phyloP scores from a whole-genome alignment of 2,888 invertebrate species.

The Polymixis flavicincta region DNA sequence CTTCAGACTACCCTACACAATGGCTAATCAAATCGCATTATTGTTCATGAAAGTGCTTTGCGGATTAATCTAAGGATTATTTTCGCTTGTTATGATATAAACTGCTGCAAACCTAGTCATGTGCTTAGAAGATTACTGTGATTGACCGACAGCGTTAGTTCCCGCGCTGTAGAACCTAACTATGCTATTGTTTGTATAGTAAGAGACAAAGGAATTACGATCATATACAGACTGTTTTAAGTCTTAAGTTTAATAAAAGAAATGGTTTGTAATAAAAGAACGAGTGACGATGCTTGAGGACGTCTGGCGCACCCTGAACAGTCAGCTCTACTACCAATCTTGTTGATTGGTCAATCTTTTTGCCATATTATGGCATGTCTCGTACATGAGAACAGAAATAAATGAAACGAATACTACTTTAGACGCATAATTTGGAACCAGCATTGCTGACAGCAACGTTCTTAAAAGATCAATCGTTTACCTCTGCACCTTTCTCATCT shows the following conservation, averaged over 20 bases:
- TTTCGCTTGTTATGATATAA: slow-evolving; percentile 36
- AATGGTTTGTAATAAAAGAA: slow-evolving; percentile 38
- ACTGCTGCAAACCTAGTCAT: slow-evolving; percentile 29
- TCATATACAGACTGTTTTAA: background rate
- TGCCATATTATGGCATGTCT: background rate
- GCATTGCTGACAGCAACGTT: too few relatives aligned
- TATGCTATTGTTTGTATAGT: background rate
- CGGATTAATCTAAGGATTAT: slow-evolving; percentile 63
- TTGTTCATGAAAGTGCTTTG: slow-evolving; percentile 70
- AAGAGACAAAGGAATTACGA: slow-evolving; percentile 6
- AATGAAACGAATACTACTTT: background rate
- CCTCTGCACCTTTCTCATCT: background rate
- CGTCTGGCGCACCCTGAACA: slow-evolving; percentile 23
- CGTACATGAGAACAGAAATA: background rate
- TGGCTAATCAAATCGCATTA: slow-evolving; percentile 77
- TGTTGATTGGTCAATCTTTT: slow-evolving; percentile 17
- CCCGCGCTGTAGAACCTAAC: slow-evolving; percentile 10
- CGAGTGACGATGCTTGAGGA: slow-evolving; percentile 21
- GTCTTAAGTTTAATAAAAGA: slow-evolving; percentile 26
- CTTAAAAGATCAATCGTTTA: background rate
- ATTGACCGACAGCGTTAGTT: slow-evolving; percentile 21
- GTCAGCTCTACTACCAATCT: slow-evolving; percentile 23
- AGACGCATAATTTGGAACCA: too few relatives aligned
- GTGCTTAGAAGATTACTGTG: slow-evolving; percentile 36
- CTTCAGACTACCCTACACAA: slow-evolving; percentile 71